Evolutionary conservation across 2,797 vertebrate genomes (phyloP), one percentile per base, ranked within the genome.

Genomic region (Heliangelus exortis): DNA sequence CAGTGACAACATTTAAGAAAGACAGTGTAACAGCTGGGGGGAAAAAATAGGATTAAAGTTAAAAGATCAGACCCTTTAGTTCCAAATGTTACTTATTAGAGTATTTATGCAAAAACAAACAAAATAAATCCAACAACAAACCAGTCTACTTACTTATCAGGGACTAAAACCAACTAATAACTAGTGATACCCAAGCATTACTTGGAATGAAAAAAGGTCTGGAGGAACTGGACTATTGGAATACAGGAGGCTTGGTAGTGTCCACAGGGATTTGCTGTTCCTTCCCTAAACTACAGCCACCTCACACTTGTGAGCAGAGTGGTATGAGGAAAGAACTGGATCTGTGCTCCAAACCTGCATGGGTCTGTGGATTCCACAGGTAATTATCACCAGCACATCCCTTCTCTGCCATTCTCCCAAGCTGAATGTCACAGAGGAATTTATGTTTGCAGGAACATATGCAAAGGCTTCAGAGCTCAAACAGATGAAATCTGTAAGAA

Each of bases 281-380:
- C 59, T 23, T 33, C 19, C 43, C 26, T 15, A 36, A 26, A 22
- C 59, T 67, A 33, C 61, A 65, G 53, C 41, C 72, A 57, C 14
- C 21, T 25, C 57, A 58, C 1, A 0, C 13, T 3, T 16, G 15
- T 6, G 31, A 75, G 4, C n/a, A 7, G 1, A 0, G 31, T 6
- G 22, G 8, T 43, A 28, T 4, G n/a, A 39, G 43, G 53, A 34
- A 72, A 34, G 25, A 22, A 12, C 47, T 1, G 0, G 25, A 43
- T 26, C 55, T 9, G 20, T 12, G 39, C 61, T 50, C 45, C 66
- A 13, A 12, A 43, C 15, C 4, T 8, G 25, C 3, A 12, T 0
- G 0, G 36, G 16, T 33, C 20, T 18, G 19, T 0, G 2, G 6
- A 15, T 10, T 54, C 25, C 61, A 45, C 26, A 10, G 62, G 41